A percentile compares a stretch with the other conserved stretches of the same genome.
phyloP scores from a whole-genome alignment of 2,113 vertebrate genomes.

The Dicaeum eximium region DNA sequence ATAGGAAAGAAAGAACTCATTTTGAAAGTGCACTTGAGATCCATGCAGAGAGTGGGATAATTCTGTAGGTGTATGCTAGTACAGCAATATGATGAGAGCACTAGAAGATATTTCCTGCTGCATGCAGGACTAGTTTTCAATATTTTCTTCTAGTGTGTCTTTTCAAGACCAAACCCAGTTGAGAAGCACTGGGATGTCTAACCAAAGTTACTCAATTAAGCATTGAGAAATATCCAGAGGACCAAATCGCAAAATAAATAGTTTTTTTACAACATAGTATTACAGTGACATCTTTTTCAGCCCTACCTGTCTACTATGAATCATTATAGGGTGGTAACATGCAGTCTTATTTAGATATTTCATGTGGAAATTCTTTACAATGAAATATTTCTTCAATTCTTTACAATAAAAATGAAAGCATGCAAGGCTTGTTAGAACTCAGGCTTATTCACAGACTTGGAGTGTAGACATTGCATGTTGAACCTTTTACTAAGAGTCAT shows the following conservation, averaged over 20 bases:
- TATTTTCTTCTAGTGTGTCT: not conserved
- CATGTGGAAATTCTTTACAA: not conserved
- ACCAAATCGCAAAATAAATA: not conserved
- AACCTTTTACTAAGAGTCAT: not conserved
- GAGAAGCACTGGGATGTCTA: not conserved
- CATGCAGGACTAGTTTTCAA: not conserved
- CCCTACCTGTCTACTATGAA: not conserved
- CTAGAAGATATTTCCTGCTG: not conserved
- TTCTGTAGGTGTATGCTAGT: not conserved
- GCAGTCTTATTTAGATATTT: not conserved
- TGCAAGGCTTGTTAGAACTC: accelerated
- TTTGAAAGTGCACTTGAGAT: slow-evolving; percentile 11
- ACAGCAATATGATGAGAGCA: not conserved
- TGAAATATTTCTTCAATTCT: slow-evolving; percentile 13
- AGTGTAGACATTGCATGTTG: not conserved
- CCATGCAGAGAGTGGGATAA: not conserved
- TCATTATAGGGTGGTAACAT: not conserved
- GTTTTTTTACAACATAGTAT: not conserved
- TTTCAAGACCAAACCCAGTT: not conserved
- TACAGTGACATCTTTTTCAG: not conserved
- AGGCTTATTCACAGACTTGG: not conserved
- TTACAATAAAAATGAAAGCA: not conserved
- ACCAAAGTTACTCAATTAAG: not conserved
- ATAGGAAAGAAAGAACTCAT: not conserved
- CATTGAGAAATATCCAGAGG: not conserved